These are phyloP conservation scores for Pinna nobilis DNA, from an alignment of 1,140 invertebrate species.

Conservation along the genomic window DNA sequence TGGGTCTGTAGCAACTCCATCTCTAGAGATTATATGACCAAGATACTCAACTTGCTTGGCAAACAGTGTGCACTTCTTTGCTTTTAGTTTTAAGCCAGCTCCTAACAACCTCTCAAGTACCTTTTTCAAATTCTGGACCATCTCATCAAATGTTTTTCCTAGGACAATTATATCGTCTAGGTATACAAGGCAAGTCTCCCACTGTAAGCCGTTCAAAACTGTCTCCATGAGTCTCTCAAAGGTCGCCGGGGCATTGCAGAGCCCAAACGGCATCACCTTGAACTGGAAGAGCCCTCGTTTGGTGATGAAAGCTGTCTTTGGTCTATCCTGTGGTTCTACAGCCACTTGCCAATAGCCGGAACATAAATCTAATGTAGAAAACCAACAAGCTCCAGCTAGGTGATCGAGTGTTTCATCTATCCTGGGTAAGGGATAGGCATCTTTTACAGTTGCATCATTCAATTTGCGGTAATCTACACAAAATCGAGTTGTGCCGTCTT, in stretches of 20 bases:
- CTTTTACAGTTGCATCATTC: slow-evolving; percentile 38
- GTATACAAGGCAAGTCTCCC: slow-evolving; percentile 36
- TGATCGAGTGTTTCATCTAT: slow-evolving; percentile 35
- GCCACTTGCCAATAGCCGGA: slow-evolving; percentile 34
- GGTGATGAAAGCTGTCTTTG: slow-evolving; percentile 52
- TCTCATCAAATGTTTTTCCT: slow-evolving; percentile 35
- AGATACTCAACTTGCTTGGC: slow-evolving; percentile 48
- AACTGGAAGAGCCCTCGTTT: slow-evolving; percentile 48
- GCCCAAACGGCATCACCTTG: slow-evolving; percentile 43
- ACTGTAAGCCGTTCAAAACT: slow-evolving; percentile 33
- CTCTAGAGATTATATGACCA: slow-evolving; percentile 41
- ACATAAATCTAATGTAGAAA: slow-evolving; percentile 31
- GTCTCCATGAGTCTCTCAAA: slow-evolving; percentile 43
- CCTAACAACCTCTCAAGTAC: slow-evolving; percentile 27
- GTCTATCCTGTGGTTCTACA: slow-evolving; percentile 29
- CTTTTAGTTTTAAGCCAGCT: slow-evolving; percentile 45
- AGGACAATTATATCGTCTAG: slow-evolving; percentile 52
- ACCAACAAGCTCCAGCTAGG: slow-evolving; percentile 15
- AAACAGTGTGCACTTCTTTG: slow-evolving; percentile 46
- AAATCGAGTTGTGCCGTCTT: slow-evolving; percentile 73
- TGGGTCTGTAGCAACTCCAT: slow-evolving; percentile 30
- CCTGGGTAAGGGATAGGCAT: slow-evolving; percentile 29
- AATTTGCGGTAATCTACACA: slow-evolving; percentile 75
- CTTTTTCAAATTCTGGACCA: slow-evolving; percentile 11
- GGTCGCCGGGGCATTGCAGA: slow-evolving; percentile 34